Evolutionary conservation across 2,888 invertebrate genomes (phyloP).

Genomic region (Acleris sparsana): DNA sequence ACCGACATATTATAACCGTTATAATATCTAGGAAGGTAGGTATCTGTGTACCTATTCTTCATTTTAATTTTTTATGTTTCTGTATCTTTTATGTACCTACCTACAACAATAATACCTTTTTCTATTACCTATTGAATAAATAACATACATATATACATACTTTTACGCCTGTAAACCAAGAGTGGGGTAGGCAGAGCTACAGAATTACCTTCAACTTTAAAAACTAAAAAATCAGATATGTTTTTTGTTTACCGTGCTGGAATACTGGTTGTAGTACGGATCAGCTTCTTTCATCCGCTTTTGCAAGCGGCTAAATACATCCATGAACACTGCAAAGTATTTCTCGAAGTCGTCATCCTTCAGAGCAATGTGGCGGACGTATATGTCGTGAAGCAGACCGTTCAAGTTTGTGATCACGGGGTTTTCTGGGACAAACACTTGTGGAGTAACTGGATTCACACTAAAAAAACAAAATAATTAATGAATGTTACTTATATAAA

Average conservation of each 20-base stretch:
- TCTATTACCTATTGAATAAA: too few species aligned
- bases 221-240: too few species aligned
- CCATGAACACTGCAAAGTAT: conserved; percentile 61
- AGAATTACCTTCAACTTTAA: too few species aligned
- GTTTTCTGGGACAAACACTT: conserved; percentile 40
- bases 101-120: too few species aligned
- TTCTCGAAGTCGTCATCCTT: conserved; percentile 53
- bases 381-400: conserved; percentile 58
- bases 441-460: conserved; percentile 21
- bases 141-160: too few species aligned
- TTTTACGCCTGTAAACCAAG: too few species aligned
- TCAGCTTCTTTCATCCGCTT: conserved; percentile 65
- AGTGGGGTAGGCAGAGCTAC: too few species aligned
- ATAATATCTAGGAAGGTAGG: too few species aligned
- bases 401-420: conserved; percentile 60
- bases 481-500: neutral
- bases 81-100: too few species aligned
- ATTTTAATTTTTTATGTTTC: too few species aligned
- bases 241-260: conserved; percentile 59
- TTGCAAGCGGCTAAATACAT: conserved; percentile 57
- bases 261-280: conserved; percentile 60
- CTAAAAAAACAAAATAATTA: neutral
- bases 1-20: too few species aligned
- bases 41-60: too few species aligned
- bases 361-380: conserved; percentile 55